Base-by-base conservation (phyloP, 2,888 invertebrate genomes). In the Synanthedon formicaeformis region DNA sequence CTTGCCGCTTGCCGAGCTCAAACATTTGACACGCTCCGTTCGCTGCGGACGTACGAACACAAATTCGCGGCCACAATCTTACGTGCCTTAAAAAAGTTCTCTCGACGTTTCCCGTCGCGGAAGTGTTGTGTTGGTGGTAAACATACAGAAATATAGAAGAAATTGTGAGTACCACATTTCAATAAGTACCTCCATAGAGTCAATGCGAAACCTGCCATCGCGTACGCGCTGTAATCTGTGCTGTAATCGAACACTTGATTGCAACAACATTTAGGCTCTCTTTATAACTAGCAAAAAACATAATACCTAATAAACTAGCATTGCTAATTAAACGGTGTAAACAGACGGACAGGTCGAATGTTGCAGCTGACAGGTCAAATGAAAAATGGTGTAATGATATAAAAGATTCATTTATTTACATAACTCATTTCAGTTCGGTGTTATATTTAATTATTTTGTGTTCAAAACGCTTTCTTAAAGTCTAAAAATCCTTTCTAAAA, bases 111-210 rank as follows among this genome's bases (percentile, higher is more conserved):
- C 34, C 10, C 2, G 34, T 34, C 72, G 71, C 70, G 72, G 70
- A 67, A 73, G 76, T 76, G 73, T 69, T 64, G 66, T 66, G 66
- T 59, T 57, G 58, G 34, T 34, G 34, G 34, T 10, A 10, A 34
- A 34, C 2, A 34, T 34, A 34, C 60, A 57, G 55, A 60, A 59
- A 60, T 58, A 56, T 61, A 61, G 66, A 69, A 71, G 64, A 56
- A 68, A 77, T 65, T 70, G 81, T 81, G 75, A 81, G 81, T 81
- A 79, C 61, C 56, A 53, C 50, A 40, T 54, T 57, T 57, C 63
- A 58, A 56, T 60, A 52, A n/a, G 40, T 41, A 51, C 40, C 48
- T 50, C 52, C 34, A 52, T 49, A 48, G 52, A 48, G 52, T 52
- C 51, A 40, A 41, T 12, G 50, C 11, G 50, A 45, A 41, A 51